Base-by-base conservation (phyloP, 2,113 vertebrate genomes). In the Sander vitreus region DNA sequence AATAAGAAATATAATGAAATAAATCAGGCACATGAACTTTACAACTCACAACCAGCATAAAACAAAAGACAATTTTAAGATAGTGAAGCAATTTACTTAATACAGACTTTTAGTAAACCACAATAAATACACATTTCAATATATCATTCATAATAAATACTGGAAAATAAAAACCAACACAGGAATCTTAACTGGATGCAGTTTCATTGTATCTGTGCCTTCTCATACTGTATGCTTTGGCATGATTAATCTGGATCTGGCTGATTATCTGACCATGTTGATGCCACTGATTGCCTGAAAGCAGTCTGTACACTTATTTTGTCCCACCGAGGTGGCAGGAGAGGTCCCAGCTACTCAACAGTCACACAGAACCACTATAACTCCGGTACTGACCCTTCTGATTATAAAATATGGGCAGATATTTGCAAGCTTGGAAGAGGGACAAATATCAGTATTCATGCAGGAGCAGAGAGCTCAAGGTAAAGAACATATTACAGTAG, bases 41-140 rank as follows among this genome's bases (percentile, higher is more conserved):
- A 97, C 96, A 95, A 96, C 93, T 96, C 95, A 96, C 96, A 96
- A 96, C 96, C 96, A 89, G 88, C 91, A 93, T 90, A 60, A 85
- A 94, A 91, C 88, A 83, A 77, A 93, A 86, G 55, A 88, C 89
- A 59, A 57, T 64, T 86, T 90, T 89, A 94, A 94, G 90, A 95
- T 95, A 95, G 93, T 93, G 93, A 96, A 91, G 93, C 95, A 95
- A 94, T 96, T 96, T 97, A 95, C 95, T 95, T 93, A 96, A 96
- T 97, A 97, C 97, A 97, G 96, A 97, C 94, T 95, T 96, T 96
- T 95, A 97, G 95, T 96, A 97, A 98, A 96, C 95, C 96, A 98
- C 98, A 97, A 98, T 98, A 98, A 98, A 99, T 98, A 99, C 97
- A 97, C 95, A 88, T 96, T 97, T 96, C 92, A 95, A 92, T 96